phyloP scores from a whole-genome alignment of 1,140 invertebrate species.

The Drosophila malerkotliana region DNA sequence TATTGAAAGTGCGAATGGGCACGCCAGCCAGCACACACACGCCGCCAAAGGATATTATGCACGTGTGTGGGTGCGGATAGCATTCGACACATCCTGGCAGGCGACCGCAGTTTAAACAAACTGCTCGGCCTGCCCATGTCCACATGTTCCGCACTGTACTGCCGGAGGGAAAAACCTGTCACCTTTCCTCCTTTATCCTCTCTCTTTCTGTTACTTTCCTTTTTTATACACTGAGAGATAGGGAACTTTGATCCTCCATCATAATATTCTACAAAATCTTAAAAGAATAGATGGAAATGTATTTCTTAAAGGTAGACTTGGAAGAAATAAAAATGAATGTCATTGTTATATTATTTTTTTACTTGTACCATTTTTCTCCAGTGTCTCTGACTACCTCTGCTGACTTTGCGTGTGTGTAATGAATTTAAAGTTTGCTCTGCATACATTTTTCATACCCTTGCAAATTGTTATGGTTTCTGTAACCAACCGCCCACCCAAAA shows the following conservation, averaged over 20 bases:
- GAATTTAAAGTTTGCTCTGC: constrained; percentile 78
- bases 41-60: constrained; percentile 23
- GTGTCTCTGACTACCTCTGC: constrained; percentile 7
- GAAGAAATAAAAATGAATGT: too few species aligned
- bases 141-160: constrained; percentile 29
- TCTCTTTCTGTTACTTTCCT: constrained; percentile 13
- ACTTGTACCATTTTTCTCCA: neutral
- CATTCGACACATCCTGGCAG: constrained; percentile 53
- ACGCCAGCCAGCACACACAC: constrained; percentile 47
- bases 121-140: constrained; percentile 53
- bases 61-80: constrained; percentile 10
- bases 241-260: too few species aligned
- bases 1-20: constrained; percentile 72
- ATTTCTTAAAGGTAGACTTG: neutral
- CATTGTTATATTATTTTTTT: neutral
- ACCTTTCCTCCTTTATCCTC: constrained; percentile 46
- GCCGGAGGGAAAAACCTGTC: constrained; percentile 51
- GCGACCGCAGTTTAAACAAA: constrained; percentile 77
- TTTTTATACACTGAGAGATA: constrained; percentile 9
- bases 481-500: constrained; percentile 7
- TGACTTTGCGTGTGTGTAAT: constrained; percentile 78
- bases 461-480: constrained; percentile 74
- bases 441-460: constrained; percentile 78
- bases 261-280: too few species aligned
- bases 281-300: too few species aligned